These are phyloP conservation scores for Leptocoma aspasia DNA, from an alignment of 2,113 vertebrate species.

Conservation along the genomic window DNA sequence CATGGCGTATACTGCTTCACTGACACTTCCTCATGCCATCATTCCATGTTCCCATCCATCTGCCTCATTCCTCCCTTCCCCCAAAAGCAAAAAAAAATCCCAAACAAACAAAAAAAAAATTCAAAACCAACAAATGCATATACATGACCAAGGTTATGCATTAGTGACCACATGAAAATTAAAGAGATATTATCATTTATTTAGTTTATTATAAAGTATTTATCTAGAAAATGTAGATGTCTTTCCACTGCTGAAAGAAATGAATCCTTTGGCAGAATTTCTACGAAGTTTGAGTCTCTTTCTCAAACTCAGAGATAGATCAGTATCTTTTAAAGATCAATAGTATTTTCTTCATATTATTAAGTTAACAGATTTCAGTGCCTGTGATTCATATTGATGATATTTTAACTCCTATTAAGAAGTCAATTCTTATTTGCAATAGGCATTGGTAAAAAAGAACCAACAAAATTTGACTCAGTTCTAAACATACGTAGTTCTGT, in stretches of 20 bases:
- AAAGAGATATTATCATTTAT: neutral
- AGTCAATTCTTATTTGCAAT: slow-evolving; percentile 48
- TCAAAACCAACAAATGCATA: fast-evolving
- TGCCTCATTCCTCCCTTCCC: neutral
- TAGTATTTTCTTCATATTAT: slow-evolving; percentile 54
- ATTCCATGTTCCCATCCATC: neutral
- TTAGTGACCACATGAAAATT: slow-evolving; percentile 35
- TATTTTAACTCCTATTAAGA: slow-evolving; percentile 67
- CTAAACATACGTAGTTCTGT: neutral
- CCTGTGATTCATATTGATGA: slow-evolving; percentile 58
- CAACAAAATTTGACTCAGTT: neutral
- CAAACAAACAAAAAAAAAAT: neutral
- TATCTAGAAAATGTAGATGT: slow-evolving; percentile 21
- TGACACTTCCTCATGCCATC: slow-evolving; percentile 19
- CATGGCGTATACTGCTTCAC: slow-evolving; percentile 16
- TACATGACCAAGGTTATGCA: neutral
- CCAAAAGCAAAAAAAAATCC: neutral
- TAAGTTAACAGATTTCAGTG: slow-evolving; percentile 57
- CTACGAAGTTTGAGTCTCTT: slow-evolving; percentile 21
- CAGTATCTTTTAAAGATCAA: slow-evolving; percentile 53
- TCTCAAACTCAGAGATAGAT: slow-evolving; percentile 26
- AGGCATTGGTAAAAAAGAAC: slow-evolving; percentile 28
- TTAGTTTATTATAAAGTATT: neutral
- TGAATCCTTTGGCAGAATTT: slow-evolving; percentile 41
- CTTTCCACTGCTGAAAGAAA: slow-evolving; percentile 27